Evolutionary conservation across 2,888 invertebrate genomes (phyloP).

Genomic region (Lochmaea capreae): DNA sequence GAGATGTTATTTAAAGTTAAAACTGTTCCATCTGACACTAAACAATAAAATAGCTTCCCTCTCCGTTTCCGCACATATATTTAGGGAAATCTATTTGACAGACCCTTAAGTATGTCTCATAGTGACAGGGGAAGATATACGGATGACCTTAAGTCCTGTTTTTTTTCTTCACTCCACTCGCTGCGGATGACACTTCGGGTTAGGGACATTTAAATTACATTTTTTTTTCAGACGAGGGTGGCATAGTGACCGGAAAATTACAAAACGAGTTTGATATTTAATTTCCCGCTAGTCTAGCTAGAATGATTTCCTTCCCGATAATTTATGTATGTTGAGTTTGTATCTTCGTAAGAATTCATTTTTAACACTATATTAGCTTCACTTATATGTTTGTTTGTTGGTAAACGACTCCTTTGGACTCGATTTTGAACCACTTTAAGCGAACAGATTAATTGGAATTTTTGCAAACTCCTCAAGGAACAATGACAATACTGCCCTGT

Average conservation of each 20-base stretch:
- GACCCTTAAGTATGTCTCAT: constrained; percentile 38
- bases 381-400: too few species aligned
- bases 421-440: too few species aligned
- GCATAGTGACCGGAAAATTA: constrained; percentile 50
- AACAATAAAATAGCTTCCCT: constrained; percentile 56
- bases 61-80: constrained; percentile 43
- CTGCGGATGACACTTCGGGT: constrained; percentile 49
- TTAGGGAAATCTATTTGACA: constrained; percentile 42
- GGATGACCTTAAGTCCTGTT: constrained; percentile 38
- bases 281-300: constrained; percentile 34
- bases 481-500: too few species aligned
- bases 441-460: too few species aligned
- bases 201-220: constrained; percentile 62
- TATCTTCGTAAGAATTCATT: too few species aligned
- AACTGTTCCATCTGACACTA: constrained; percentile 10
- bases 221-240: constrained; percentile 53
- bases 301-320: constrained; percentile 26
- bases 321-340: constrained; percentile 25
- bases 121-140: constrained; percentile 34
- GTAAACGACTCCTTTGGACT: too few species aligned
- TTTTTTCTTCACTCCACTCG: constrained; percentile 25
- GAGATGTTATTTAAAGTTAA: constrained; percentile 30
- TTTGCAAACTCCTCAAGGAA: too few species aligned
- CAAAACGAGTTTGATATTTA: constrained; percentile 35
- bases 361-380: too few species aligned